Base-by-base conservation (phyloP, 1,140 invertebrate species). In the Drosophila miranda region DNA sequence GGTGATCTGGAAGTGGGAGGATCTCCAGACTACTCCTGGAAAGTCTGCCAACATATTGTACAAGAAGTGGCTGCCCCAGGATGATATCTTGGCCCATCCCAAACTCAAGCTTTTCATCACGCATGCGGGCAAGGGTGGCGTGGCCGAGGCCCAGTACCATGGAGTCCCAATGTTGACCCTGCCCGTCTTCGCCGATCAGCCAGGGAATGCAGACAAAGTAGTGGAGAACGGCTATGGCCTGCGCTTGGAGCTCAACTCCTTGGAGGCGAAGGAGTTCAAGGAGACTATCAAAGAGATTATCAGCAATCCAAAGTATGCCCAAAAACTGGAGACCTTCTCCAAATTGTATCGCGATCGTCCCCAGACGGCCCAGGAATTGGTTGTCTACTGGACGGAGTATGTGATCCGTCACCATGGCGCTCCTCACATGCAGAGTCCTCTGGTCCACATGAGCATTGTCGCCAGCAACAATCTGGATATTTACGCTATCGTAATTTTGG, bases 91-190 rank as follows among this genome's bases (percentile, higher is more conserved):
- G 7, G 95, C 93, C 42, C 95, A 95, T 91, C 92, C 92, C 4
- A 95, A 95, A 57, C 88, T 95, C 2, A 93, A 93, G 77, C 91
- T 93, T 0, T 95, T 96, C 75, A 94, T 96, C 16, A 95, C 94
- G 0, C 95, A 96, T 78, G 95, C 94, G 14, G 95, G 96, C 19
- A 90, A 94, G 42, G 92, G 95, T 43, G 95, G 95, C 43, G 91
- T 94, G 9, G 93, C 94, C 54, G 95, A 96, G 91, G 93, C 95
- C 1, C 89, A 95, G 7, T 94, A 94, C 90, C 93, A 95, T 74
- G 94, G 93, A 75, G 93, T 95, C 5, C 95, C 95, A 4, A 93
- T 96, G 53, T 90, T 96, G 30, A 94, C 94, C 0, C 91, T 96
- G 30, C 95, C 95, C 7, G 91, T 95, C 19, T 93, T 94, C 51